Percentiles rank a stretch among this genome's conserved stretches.
Conservation (phyloP, 2,797 vertebrate species). For the Petrocephalus schoutedeni region DNA sequence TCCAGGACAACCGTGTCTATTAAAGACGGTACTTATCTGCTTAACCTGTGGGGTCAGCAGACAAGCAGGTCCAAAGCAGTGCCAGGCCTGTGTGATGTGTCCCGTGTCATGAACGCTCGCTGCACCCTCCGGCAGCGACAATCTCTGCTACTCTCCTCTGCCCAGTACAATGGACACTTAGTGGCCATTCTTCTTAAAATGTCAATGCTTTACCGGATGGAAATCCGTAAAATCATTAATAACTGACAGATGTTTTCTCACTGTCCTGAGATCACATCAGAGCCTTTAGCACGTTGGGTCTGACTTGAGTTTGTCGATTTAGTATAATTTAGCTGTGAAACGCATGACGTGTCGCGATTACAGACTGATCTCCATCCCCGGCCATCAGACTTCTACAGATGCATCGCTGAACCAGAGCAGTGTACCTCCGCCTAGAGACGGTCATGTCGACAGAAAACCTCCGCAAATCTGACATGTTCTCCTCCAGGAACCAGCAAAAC, state of each 20-base stretch:
- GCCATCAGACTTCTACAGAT: neutral
- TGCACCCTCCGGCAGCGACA: slow-evolving; percentile 49
- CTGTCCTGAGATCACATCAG: neutral
- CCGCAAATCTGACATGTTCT: slow-evolving; percentile 41
- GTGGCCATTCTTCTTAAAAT: slow-evolving; percentile 13
- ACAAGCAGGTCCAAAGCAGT: slow-evolving; percentile 50
- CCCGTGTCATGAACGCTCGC: slow-evolving; percentile 35
- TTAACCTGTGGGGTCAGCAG: slow-evolving; percentile 63
- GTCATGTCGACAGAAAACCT: neutral
- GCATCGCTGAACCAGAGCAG: neutral
- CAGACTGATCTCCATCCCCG: neutral
- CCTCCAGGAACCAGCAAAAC: slow-evolving; percentile 49
- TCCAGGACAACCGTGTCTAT: slow-evolving; percentile 51
- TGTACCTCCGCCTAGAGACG: neutral
- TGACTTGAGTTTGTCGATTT: neutral
- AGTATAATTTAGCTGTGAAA: neutral
- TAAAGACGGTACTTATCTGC: slow-evolving; percentile 61
- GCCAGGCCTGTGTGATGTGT: slow-evolving; percentile 57
- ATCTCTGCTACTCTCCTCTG: slow-evolving; percentile 37
- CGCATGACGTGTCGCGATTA: neutral
- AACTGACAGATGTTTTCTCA: neutral
- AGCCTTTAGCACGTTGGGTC: neutral
- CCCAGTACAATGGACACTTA: slow-evolving; percentile 35
- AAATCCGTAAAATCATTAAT: neutral
- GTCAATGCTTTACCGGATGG: neutral